Evolutionary conservation across 2,888 invertebrate species (phyloP), one percentile per base, ranked within the genome.

Genomic region (Deroplatys truncata): DNA sequence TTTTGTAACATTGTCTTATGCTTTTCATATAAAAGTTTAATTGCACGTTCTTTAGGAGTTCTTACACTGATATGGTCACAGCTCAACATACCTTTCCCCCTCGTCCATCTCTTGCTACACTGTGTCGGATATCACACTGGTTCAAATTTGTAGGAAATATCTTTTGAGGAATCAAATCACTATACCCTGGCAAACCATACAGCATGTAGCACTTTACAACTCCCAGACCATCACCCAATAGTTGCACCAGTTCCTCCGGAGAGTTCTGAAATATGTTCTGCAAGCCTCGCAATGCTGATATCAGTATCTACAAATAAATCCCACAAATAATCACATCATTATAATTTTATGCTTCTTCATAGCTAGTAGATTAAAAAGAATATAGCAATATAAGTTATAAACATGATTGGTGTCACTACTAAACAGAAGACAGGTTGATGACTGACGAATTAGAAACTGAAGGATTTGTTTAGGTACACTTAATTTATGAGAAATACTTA

Each of bases 161-260:
- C 43, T 84, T 88, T 20, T 90, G 90, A 28, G 90, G 91, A 43
- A 84, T 84, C 20, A 90, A 84, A 5, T 88, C 91, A 28, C 89
- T 92, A 9, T 95, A 91, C 0, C 94, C 95, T 92, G 92, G 92
- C 25, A 94, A 91, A 25, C 93, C 93, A 91, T 94, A 95, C 8
- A 95, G 92, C 92, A 96, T 94, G 91, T 94, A 96, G 89, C 94
- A 93, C 90, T 94, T 94, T 88, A 95, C 94, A 84, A 96, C 93
- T 0, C 96, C 96, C 90, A 96, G 93, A 16, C 95, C 92, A 91
- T 95, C 94, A 49, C 95, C 95, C 13, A 94, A 91, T 88, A 94
- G 92, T 49, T 92, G 91, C 29, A 29, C 16, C 28, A 89, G 72
- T 49, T 90, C 56, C 31, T 82, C 49, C 15, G 82, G 84, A 28